Percentiles rank a stretch among this genome's conserved stretches.
Conservation (phyloP, 2,113 vertebrate species). For the Cochlearius cochlearius region DNA sequence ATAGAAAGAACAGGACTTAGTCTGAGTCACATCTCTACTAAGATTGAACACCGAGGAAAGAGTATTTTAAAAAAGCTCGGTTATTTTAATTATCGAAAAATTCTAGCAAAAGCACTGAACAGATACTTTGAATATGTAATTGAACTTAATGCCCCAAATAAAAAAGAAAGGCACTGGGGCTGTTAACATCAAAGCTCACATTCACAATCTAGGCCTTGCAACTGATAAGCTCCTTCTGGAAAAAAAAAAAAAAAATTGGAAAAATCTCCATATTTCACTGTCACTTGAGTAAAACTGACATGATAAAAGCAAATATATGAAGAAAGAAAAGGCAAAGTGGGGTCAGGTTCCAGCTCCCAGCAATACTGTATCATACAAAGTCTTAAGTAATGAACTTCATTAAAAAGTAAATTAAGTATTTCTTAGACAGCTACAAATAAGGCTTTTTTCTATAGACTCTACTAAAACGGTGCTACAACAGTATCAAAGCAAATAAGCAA, state of each 20-base stretch:
- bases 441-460: not conserved
- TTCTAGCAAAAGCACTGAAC: constrained; percentile 14
- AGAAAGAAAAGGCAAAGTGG: constrained; percentile 52
- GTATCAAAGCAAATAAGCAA: constrained; percentile 2
- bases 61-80: not conserved
- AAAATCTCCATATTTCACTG: constrained; percentile 49
- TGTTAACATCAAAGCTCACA: constrained; percentile 46
- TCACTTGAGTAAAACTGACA: constrained; percentile 56
- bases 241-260: not conserved
- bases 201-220: constrained; percentile 36
- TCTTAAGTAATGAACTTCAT: constrained; percentile 53
- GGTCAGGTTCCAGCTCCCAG: constrained; percentile 56
- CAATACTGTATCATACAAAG: constrained; percentile 1
- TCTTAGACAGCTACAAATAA: constrained; percentile 24
- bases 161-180: constrained; percentile 42
- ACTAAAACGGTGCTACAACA: not conserved
- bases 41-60: not conserved
- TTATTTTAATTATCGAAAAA: constrained; percentile 50
- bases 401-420: constrained; percentile 56
- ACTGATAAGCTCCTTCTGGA: constrained; percentile 17
- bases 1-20: not conserved
- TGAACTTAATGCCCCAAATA: constrained; percentile 58
- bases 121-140: constrained; percentile 54
- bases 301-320: constrained; percentile 61
- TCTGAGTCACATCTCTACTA: not conserved